Evolutionary conservation across 1,140 invertebrate species (phyloP), one percentile per base, ranked within the genome.

Genomic region (Odontomachus brunneus): DNA sequence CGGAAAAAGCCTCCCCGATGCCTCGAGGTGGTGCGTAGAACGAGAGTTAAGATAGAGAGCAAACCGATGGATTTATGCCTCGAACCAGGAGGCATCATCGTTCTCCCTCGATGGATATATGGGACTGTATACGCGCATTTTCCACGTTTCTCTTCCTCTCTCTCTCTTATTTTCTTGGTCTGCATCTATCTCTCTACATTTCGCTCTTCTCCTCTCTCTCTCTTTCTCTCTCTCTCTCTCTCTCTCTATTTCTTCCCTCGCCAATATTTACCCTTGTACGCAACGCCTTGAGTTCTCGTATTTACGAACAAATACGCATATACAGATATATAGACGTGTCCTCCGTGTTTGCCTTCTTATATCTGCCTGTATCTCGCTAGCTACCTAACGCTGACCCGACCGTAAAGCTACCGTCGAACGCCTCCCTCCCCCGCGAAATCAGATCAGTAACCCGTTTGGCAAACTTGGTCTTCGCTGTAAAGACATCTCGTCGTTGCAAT

Each of bases 41-140:
- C 85, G 88, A 87, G 89, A 89, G 89, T 84, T 87, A 87, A 91
- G 90, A 92, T 92, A 91, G 82, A 88, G 60, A 84, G 88, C 86
- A 90, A 91, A 92, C 89, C 90, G 91, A 92, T 92, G 89, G 91
- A 93, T 93, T 93, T 93, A 93, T 93, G 90, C 90, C 88, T 91
- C 82, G 86, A 88, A 91, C 90, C 84, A 87, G 71, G 84, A 90
- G 59, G 87, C 83, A 89, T 89, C 88, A 88, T 89, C 88, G 80
- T 81, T 88, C 59, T 83, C 85, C 84, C 87, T 82, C 66, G 82
- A 90, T 89, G 78, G 91, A 85, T 88, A 75, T 88, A 84, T 81
- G 80, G 14, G 26, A 26, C 15, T 71, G 44, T 69, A 88, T 78
- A 87, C 66, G 86, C 75, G 78, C 72, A 44, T 44, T 7, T 44